Evolutionary conservation across 2,888 invertebrate genomes (phyloP).

Genomic region (Eueremaeus valkanovi): DNA sequence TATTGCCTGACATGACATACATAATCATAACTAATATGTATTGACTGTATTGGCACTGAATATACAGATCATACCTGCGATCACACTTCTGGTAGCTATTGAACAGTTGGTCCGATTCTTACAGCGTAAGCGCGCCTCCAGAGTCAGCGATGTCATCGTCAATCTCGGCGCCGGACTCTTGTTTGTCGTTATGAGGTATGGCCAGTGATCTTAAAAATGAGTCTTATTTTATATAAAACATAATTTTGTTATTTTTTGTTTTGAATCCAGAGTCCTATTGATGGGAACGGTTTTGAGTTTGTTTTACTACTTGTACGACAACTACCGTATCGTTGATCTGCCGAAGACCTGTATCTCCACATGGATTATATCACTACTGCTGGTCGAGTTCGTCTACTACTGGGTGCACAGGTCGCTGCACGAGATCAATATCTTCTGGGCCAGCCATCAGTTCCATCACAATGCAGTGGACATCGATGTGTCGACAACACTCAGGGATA

Average conservation of each 20-base stretch:
- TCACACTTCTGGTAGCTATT: constrained; percentile 3
- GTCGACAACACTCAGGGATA: constrained; percentile 75
- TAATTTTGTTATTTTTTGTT: neutral
- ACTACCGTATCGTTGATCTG: constrained; percentile 28
- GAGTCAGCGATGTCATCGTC: constrained; percentile 25
- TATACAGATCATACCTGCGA: neutral
- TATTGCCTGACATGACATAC: too few species aligned
- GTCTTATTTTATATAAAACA: neutral
- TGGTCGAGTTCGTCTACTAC: constrained; percentile 38
- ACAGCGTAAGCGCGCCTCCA: constrained; percentile 29
- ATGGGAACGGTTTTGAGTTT: constrained; percentile 17
- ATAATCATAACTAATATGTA: too few species aligned
- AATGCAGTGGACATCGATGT: constrained; percentile 85
- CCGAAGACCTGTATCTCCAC: constrained; percentile 25
- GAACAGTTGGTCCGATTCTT: constrained; percentile 36
- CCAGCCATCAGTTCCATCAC: constrained; percentile 85
- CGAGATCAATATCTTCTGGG: constrained; percentile 80
- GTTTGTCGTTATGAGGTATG: constrained; percentile 7
- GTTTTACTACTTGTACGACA: constrained; percentile 27
- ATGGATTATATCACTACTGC: constrained; percentile 32
- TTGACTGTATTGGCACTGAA: too few species aligned
- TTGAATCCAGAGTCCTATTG: constrained; percentile 7
- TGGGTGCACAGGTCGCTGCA: constrained; percentile 38
- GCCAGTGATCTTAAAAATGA: neutral
- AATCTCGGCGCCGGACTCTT: constrained; percentile 35